Evolutionary conservation across 53 echinoderm and acorn worm species (phyloP), one percentile per base, ranked within the genome.

Genomic region (Paracentrotus lividus): DNA sequence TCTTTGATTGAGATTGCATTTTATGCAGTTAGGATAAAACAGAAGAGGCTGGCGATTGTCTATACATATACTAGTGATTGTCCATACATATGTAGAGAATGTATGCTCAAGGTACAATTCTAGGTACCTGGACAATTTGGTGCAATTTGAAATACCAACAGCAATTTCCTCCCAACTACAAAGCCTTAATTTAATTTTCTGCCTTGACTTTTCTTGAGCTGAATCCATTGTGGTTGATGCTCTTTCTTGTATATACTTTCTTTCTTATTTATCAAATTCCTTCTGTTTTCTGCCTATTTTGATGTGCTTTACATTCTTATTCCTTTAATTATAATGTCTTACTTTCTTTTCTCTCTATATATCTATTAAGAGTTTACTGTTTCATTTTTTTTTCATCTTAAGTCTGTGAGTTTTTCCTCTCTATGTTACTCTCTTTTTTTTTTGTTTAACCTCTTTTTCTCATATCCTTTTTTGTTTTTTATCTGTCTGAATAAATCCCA

Each of bases 111-210:
- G 47, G 24, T 45, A 44, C 47, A 5, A 47, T 78, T 33, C 45
- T 3, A 78, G 45, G 78, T 78, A 78, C 78, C 78, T 43, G 44
- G 44, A n/a, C 78, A 78, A 78, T 45, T 78, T 78, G 44, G 78
- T 47, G 23, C 78, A 47, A 78, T 78, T 78, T 45, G 47, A 78
- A 78, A 45, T 45, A 45, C 78, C 45, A 78, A 45, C 78, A 78
- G 78, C 78, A 78, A 78, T 78, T 78, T 78, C 78, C 78, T 78
- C 78, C 26, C 45, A n/a, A 78, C 78, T 47, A 45, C 45, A 45
- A 78, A 78, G 78, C 78, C 78, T n/a, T 78, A 78, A 78, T 78
- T 78, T 47, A 45, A 78, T 78, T 78, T 78, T 78, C 78, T 15
- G 47, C 78, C 45, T 45, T 78, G 78, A 78, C 78, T 47, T 78